Percentiles rank a stretch among this genome's conserved stretches.
These are phyloP conservation scores for Lycaon pictus DNA, from an alignment of 2,113 vertebrate species.

Conservation along the genomic window DNA sequence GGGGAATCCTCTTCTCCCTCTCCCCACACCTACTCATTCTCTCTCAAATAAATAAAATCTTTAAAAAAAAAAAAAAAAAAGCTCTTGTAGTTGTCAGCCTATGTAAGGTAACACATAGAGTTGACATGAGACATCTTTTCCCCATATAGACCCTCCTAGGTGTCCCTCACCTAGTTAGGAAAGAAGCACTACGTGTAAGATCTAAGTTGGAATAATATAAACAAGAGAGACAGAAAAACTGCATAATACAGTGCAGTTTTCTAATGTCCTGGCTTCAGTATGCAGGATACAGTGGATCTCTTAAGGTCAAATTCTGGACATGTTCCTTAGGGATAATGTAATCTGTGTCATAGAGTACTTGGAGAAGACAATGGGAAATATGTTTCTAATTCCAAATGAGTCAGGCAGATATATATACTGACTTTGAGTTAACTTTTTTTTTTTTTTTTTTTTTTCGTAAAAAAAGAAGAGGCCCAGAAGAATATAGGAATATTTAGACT, in stretches of 20 bases:
- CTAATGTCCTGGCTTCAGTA: neutral
- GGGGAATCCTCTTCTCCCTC: neutral
- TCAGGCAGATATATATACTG: slow-evolving; percentile 27
- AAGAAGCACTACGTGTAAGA: neutral
- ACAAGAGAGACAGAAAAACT: slow-evolving; percentile 14
- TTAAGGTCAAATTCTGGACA: slow-evolving; percentile 44
- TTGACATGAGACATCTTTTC: neutral
- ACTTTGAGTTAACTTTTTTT: slow-evolving; percentile 25
- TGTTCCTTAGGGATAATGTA: slow-evolving; percentile 36
- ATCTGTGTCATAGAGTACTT: neutral
- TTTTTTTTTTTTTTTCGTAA: neutral
- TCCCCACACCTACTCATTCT: neutral
- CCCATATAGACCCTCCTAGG: neutral
- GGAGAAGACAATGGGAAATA: neutral
- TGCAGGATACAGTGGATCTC: neutral
- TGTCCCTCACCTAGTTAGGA: neutral
- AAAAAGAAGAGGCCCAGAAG: neutral
- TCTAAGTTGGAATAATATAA: neutral
- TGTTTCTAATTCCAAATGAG: slow-evolving; percentile 63
- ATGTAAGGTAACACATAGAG: neutral
- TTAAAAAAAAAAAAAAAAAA: neutral
- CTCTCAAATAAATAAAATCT: neutral
- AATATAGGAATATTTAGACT: slow-evolving; percentile 26
- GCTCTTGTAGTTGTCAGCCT: neutral
- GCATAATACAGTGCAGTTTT: neutral